A percentile compares a stretch with the other conserved stretches of the same genome.
Conservation (phyloP, 2,888 invertebrate genomes). For the Leucozona laternaria region DNA sequence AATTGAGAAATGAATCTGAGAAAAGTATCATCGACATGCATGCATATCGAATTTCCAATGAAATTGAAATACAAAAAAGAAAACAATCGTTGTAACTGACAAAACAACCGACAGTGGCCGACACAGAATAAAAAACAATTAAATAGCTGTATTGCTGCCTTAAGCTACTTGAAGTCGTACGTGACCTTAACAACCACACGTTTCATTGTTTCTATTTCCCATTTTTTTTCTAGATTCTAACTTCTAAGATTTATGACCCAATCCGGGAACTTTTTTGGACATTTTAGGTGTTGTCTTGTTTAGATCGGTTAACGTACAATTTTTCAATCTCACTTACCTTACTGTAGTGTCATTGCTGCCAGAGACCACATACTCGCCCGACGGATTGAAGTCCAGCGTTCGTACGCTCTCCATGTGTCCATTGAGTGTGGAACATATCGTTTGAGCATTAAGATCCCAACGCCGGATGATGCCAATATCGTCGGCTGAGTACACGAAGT, state of each 20-base stretch:
- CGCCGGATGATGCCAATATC: slow-evolving; percentile 96
- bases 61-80: slow-evolving; percentile 23
- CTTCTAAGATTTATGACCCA: slow-evolving; percentile 62
- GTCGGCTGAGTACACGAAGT: slow-evolving; percentile 97
- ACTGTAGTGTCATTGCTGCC: slow-evolving; percentile 95
- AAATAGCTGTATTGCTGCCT: slow-evolving; percentile 11
- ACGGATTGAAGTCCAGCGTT: slow-evolving; percentile 98
- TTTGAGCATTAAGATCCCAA: slow-evolving; percentile 95
- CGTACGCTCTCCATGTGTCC: slow-evolving; percentile 92
- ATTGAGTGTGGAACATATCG: slow-evolving; percentile 82
- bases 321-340: slow-evolving; percentile 79
- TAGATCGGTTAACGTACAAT: slow-evolving; percentile 26
- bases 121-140: slow-evolving; percentile 36
- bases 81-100: slow-evolving; percentile 52
- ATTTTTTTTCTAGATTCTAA: slow-evolving; percentile 42
- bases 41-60: slow-evolving; percentile 70
- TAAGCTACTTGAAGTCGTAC: slow-evolving; percentile 33
- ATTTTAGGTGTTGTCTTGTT: slow-evolving; percentile 50
- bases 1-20: slow-evolving; percentile 21
- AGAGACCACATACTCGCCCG: slow-evolving; percentile 96
- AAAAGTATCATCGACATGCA: slow-evolving; percentile 58
- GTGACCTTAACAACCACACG: slow-evolving; percentile 70
- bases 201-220: slow-evolving; percentile 54
- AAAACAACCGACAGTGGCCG: slow-evolving; percentile 51
- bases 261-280: slow-evolving; percentile 33